Conservation (phyloP, 2,113 vertebrate species). For the human region DNA sequence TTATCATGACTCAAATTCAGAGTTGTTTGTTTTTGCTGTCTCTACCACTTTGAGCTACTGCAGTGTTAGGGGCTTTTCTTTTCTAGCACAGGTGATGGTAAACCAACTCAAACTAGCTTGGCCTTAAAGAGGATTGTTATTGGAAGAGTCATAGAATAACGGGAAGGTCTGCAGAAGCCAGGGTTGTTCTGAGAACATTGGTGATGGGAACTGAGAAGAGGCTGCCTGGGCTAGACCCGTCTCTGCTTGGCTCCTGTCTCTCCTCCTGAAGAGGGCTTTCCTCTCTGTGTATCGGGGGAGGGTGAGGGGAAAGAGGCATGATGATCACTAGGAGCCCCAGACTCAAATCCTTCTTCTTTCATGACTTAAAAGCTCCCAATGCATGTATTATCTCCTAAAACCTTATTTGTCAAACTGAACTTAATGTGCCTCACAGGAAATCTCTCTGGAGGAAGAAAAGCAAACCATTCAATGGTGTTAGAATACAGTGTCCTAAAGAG, state of each 20-base stretch:
- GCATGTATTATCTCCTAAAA: neutral
- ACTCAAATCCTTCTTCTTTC: neutral
- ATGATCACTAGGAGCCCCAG: neutral
- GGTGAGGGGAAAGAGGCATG: neutral
- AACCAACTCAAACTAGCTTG: neutral
- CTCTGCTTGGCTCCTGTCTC: neutral
- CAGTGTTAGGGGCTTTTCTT: neutral
- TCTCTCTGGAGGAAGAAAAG: neutral
- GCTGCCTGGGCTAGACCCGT: neutral
- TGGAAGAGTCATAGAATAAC: neutral
- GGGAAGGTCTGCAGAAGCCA: neutral
- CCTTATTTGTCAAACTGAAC: neutral
- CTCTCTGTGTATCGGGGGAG: neutral
- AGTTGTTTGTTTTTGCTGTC: neutral
- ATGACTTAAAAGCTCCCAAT: neutral
- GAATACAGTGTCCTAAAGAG: neutral
- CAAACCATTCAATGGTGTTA: neutral
- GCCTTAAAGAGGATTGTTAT: neutral
- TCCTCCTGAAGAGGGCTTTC: neutral
- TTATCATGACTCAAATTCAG: neutral
- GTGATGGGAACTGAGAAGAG: neutral
- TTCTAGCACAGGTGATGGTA: neutral
- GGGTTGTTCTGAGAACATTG: neutral
- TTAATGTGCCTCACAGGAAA: neutral
- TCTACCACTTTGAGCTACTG: neutral